phyloP scores from a whole-genome alignment of 2,797 vertebrate species.

The Knipowitschia caucasica region DNA sequence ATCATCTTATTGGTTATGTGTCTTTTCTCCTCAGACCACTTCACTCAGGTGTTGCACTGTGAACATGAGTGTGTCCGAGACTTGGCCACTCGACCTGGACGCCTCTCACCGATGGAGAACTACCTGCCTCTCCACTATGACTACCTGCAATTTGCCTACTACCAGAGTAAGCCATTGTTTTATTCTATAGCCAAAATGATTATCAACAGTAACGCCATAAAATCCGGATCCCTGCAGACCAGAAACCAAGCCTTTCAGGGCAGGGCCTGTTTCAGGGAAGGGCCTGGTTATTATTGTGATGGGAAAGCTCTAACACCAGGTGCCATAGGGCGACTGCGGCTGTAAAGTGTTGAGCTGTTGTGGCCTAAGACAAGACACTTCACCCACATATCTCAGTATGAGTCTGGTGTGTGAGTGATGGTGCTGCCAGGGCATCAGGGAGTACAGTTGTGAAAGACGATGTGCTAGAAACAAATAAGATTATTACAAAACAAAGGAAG shows the following conservation, averaged over 20 bases:
- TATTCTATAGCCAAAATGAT: no score
- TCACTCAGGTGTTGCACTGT: slow-evolving; percentile 90
- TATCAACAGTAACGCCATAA: no score
- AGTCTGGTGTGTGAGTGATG: no score
- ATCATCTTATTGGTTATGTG: neutral
- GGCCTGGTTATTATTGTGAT: no score
- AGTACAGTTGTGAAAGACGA: neutral
- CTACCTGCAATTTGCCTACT: slow-evolving; percentile 95
- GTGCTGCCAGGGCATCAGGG: slow-evolving; percentile 22
- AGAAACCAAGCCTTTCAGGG: no score
- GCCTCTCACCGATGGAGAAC: slow-evolving; percentile 92
- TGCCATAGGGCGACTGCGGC: no score
- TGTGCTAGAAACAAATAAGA: slow-evolving; percentile 25
- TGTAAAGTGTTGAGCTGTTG: no score
- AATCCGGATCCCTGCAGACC: no score
- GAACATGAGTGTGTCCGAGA: slow-evolving; percentile 92
- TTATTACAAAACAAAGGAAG: slow-evolving; percentile 39
- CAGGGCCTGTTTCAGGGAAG: no score
- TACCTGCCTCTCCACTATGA: slow-evolving; percentile 95
- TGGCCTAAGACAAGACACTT: no score
- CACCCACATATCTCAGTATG: no score
- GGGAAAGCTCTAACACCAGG: no score
- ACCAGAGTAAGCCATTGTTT: slow-evolving; percentile 74
- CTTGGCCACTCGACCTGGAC: slow-evolving; percentile 88
- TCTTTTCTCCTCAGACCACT: slow-evolving; percentile 82